phyloP scores from a whole-genome alignment of 1,140 invertebrate species.

The Procambarus virginalis region DNA sequence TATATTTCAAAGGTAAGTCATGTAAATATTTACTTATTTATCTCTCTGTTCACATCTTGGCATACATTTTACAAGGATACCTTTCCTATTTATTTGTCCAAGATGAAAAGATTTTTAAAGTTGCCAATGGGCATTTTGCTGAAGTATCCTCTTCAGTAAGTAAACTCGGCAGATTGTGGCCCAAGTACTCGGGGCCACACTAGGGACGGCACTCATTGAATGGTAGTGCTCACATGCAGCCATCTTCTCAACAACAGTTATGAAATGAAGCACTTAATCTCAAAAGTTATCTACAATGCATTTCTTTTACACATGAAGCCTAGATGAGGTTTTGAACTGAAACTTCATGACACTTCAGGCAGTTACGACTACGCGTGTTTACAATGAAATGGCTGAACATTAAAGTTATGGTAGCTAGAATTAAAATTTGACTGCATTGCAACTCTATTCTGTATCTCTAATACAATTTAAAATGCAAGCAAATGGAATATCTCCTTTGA shows the following conservation, averaged over 20 bases:
- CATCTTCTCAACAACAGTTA: neutral
- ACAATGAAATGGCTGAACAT: neutral
- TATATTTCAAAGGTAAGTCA: neutral
- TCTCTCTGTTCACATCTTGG: neutral
- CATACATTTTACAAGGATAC: neutral
- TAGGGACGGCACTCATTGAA: slow-evolving; percentile 24
- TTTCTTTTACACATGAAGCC: neutral
- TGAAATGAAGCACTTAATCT: neutral
- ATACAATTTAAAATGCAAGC: neutral
- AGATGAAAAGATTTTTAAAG: neutral
- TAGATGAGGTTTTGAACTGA: neutral
- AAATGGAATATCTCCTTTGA: neutral
- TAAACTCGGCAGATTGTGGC: neutral
- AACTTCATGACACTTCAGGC: neutral
- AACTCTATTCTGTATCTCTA: neutral
- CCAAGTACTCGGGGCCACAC: neutral
- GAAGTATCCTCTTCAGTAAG: neutral
- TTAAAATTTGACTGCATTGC: neutral
- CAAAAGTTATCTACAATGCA: neutral
- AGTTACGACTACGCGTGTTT: neutral
- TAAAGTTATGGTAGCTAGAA: neutral
- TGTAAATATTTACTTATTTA: neutral
- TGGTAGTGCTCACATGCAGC: neutral
- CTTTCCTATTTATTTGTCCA: neutral
- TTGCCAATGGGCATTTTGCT: neutral